phyloP scores from a whole-genome alignment of 2,113 vertebrate species.

The Rhabdornis inornatus region DNA sequence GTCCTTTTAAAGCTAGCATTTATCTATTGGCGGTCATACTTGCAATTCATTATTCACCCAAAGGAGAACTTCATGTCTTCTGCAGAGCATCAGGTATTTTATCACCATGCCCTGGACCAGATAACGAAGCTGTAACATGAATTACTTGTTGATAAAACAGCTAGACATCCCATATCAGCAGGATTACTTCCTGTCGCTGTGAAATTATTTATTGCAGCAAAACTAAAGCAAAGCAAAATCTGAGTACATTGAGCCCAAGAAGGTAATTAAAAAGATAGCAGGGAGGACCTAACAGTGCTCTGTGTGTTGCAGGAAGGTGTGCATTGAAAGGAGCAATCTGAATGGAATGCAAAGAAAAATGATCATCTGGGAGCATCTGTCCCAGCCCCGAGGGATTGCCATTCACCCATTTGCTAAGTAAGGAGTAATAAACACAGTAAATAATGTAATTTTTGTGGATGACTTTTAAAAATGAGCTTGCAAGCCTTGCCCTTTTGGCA shows the following conservation, averaged over 20 bases:
- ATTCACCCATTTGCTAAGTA: constrained; percentile 88
- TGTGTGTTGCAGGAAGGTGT: constrained; percentile 75
- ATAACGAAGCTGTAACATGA: background rate
- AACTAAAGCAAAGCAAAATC: background rate
- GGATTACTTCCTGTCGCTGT: background rate
- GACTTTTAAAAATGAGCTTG: background rate
- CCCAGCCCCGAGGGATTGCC: constrained; percentile 84
- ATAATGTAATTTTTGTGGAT: background rate
- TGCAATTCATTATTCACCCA: background rate
- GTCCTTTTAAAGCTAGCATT: background rate
- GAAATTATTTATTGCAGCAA: background rate
- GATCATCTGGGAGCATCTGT: constrained; percentile 72
- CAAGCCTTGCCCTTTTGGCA: background rate
- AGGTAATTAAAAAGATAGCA: background rate
- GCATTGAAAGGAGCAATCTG: constrained; percentile 81
- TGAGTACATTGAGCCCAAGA: background rate
- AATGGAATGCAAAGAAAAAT: constrained; percentile 76
- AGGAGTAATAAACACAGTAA: constrained; percentile 27
- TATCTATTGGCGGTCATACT: background rate
- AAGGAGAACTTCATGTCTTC: background rate
- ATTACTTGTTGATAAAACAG: background rate
- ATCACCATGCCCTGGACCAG: background rate
- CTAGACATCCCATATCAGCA: background rate
- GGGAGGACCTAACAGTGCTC: background rate
- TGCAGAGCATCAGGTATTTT: background rate